Base-by-base conservation (phyloP, 2,797 vertebrate species). In the Acomys russatus region DNA sequence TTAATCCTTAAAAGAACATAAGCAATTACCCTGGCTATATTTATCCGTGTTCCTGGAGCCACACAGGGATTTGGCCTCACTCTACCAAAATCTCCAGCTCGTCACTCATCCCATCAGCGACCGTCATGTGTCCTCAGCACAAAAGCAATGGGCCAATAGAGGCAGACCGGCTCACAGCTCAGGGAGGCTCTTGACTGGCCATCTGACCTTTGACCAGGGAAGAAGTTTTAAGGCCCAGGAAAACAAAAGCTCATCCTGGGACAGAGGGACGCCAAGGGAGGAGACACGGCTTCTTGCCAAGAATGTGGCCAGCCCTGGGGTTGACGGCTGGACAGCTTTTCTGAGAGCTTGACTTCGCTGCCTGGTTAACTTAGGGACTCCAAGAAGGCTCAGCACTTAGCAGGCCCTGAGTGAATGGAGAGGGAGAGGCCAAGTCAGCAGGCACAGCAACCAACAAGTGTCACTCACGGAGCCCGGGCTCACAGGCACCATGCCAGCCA, bases 1-100 rank as follows among this genome's bases (percentile, higher is more conserved):
- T 97, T 87, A 97, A 97, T 95, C 97, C 97, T 97, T 97, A 96
- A 97, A 98, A 98, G 97, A 97, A 66, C 96, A 97, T 88, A 79
- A 97, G 92, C 97, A 95, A 97, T 97, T 94, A 93, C 85, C 71
- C 12, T 0, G 86, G 92, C 96, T 98, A 97, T 97, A 98, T 97
- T 97, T 97, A 97, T 97, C 95, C 86, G 71, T 12, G 30, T 97
- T 95, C 91, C 96, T 96, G 95, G 97, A 97, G 97, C 98, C 97
- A 97, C 93, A 97, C 94, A 95, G 96, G 95, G 97, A 97, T 97
- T 96, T 97, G 93, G 96, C 94, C 97, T 97, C 89, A 0, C 96
- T 97, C 88, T 94, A 88, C 93, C 95, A 71, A 95, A 91, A 91
- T 91, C 95, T 96, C 87, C 88, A 94, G 95, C 83, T 96, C 97